Percentiles rank a stretch among this genome's conserved stretches.
Evolutionary conservation across 2,113 vertebrate species (phyloP).

Genomic region (Progne subis): DNA sequence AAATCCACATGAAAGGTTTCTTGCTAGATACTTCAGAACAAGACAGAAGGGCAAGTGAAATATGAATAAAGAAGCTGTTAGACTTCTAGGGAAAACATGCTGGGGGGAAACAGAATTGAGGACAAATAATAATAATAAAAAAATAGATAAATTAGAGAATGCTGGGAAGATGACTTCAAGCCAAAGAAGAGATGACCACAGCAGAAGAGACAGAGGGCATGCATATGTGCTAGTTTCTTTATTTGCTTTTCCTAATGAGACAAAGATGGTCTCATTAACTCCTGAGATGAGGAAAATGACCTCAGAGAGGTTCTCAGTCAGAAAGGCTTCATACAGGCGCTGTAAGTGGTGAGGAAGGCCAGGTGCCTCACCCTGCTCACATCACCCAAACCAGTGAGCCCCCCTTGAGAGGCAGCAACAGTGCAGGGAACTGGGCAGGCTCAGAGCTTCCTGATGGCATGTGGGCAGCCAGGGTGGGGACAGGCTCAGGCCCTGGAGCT

Average conservation of each 20-base stretch:
- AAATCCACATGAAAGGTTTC: background rate
- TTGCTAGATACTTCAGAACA: background rate
- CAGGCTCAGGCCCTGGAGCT: background rate
- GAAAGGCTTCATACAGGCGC: background rate
- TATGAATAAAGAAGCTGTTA: background rate
- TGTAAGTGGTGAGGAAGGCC: background rate
- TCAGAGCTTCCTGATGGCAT: background rate
- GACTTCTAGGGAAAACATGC: background rate
- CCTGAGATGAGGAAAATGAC: background rate
- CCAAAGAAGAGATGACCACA: background rate
- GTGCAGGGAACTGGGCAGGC: background rate
- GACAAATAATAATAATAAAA: background rate
- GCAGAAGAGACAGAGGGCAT: background rate
- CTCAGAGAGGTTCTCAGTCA: background rate
- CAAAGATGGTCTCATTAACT: background rate
- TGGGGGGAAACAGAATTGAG: background rate
- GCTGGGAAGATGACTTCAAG: accelerated
- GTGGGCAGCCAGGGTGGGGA: background rate
- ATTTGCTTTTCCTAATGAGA: background rate
- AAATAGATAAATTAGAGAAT: accelerated
- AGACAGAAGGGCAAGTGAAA: background rate
- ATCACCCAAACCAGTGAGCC: background rate
- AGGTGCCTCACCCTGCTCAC: background rate
- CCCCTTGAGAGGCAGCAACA: background rate
- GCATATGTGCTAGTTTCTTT: background rate